Conservation (phyloP, 2,888 invertebrate genomes). For the Orgyia antiqua region DNA sequence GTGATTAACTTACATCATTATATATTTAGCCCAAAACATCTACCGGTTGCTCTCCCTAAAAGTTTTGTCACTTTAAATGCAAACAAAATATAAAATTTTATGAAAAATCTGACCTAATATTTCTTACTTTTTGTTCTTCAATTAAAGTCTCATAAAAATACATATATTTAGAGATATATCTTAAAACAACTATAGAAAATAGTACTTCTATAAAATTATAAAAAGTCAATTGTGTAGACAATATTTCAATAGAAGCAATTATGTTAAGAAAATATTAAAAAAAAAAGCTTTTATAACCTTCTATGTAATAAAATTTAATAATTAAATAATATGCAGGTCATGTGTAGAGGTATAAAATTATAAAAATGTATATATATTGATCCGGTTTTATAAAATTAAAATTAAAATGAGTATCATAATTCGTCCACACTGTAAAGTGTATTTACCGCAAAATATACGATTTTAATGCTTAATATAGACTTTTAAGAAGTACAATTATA, state of each 20-base stretch:
- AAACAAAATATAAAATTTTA: too few relatives aligned
- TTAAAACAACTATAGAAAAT: too few relatives aligned
- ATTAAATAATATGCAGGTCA: constrained; percentile 14
- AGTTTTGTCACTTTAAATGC: too few relatives aligned
- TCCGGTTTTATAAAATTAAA: constrained; percentile 14
- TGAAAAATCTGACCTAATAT: too few relatives aligned
- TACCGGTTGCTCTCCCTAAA: too few relatives aligned
- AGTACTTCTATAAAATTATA: constrained; percentile 24
- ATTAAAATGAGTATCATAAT: constrained; percentile 51
- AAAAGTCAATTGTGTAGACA: constrained; percentile 68
- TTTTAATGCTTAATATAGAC: constrained; percentile 21
- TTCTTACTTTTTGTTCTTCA: too few relatives aligned
- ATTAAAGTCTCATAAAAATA: too few relatives aligned
- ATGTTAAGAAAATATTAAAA: constrained; percentile 23
- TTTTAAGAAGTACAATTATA: constrained; percentile 12
- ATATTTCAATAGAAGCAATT: constrained; percentile 37
- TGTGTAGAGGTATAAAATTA: constrained; percentile 14
- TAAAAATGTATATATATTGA: constrained; percentile 18
- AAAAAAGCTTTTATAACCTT: constrained; percentile 21
- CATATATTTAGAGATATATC: too few relatives aligned
- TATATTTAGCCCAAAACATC: too few relatives aligned
- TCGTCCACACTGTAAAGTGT: constrained; percentile 64
- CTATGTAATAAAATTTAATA: constrained; percentile 16
- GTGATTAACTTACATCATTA: too few relatives aligned
- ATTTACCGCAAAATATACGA: constrained; percentile 40